These are phyloP conservation scores for Apis laboriosa DNA, from an alignment of 1,140 invertebrate genomes.

Conservation along the genomic window DNA sequence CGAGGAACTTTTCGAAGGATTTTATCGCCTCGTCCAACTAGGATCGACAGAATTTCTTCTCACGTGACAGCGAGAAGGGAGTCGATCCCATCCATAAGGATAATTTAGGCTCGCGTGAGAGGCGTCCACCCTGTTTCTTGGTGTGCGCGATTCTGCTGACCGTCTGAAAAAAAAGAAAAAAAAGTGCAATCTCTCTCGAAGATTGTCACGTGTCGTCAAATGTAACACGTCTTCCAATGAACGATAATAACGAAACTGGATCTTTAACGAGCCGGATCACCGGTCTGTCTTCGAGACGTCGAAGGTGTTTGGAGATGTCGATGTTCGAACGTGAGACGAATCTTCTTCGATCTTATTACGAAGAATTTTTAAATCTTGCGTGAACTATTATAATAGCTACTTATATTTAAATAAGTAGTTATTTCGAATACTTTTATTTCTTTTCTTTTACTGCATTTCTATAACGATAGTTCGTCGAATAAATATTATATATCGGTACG, in stretches of 20 bases:
- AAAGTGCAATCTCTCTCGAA: not conserved
- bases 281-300: constrained; percentile 9
- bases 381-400: no score
- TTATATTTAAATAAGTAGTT: no score
- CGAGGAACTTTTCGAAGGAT: not conserved
- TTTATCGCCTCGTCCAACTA: not conserved
- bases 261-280: constrained; percentile 46
- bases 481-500: no score
- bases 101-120: constrained; percentile 46
- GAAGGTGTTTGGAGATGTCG: not conserved
- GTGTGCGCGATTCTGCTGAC: constrained; percentile 26
- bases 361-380: no score
- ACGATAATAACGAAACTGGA: constrained; percentile 48
- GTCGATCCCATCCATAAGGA: not conserved
- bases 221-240: constrained; percentile 48
- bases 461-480: no score
- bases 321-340: not conserved
- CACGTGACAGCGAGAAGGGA: not conserved
- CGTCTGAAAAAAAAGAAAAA: constrained; percentile 14
- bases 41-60: not conserved
- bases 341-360: not conserved
- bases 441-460: no score
- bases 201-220: constrained; percentile 53
- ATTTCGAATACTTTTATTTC: no score
- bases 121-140: not conserved